Evolutionary conservation across 1,140 invertebrate genomes (phyloP).

Genomic region (Magallana gigas): DNA sequence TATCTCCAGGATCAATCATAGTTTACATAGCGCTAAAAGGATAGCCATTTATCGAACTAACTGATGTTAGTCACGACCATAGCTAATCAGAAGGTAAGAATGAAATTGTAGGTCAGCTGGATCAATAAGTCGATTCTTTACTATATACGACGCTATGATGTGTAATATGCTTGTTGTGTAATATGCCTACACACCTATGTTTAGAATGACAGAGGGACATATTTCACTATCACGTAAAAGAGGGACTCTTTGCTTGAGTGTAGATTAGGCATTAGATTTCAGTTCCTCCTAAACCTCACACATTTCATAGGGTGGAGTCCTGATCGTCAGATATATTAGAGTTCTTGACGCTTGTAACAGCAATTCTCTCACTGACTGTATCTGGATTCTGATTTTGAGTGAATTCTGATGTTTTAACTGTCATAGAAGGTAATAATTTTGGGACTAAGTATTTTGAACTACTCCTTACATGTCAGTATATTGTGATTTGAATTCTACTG

Average conservation of each 20-base stretch:
- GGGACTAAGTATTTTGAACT: too few species aligned
- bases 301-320: too few species aligned
- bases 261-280: neutral
- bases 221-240: neutral
- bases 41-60: conserved; percentile 2
- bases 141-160: neutral
- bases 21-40: neutral
- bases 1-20: conserved; percentile 24
- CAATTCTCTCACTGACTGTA: too few species aligned
- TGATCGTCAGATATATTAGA: too few species aligned
- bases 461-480: too few species aligned
- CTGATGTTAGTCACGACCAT: conserved; percentile 12
- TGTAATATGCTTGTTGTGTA: neutral
- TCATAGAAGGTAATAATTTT: too few species aligned
- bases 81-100: neutral
- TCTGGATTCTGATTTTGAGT: too few species aligned
- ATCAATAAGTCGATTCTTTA: neutral
- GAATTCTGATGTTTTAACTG: too few species aligned
- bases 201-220: neutral
- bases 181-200: neutral
- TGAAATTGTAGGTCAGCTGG: neutral
- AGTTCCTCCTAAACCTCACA: neutral
- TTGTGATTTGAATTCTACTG: too few species aligned
- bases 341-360: too few species aligned
- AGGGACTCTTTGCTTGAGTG: too few species aligned